Evolutionary conservation across 1,140 invertebrate genomes (phyloP).

Genomic region (Lethrus apterus): DNA sequence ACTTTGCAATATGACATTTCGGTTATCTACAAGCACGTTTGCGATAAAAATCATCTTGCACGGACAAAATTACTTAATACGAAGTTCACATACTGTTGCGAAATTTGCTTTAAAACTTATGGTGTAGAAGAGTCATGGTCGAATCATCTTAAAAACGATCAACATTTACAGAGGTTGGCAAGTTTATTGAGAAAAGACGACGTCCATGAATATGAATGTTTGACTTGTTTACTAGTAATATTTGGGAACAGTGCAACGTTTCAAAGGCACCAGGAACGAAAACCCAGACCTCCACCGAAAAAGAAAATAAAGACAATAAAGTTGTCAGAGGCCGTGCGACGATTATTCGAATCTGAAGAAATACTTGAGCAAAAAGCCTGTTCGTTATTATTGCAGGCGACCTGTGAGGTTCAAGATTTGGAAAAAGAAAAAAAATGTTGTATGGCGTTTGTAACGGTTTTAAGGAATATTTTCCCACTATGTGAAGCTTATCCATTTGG

Average conservation of each 20-base stretch:
- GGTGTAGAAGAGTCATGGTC: background rate
- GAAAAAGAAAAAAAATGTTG: slow-evolving; percentile 25
- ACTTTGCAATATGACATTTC: background rate
- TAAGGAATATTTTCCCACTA: slow-evolving; percentile 18
- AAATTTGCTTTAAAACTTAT: slow-evolving; percentile 3
- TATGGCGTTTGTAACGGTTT: slow-evolving; percentile 21
- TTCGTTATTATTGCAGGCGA: no score
- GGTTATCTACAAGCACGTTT: background rate
- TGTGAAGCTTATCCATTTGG: slow-evolving; percentile 43
- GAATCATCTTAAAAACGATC: background rate
- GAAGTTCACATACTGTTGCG: slow-evolving; percentile 1
- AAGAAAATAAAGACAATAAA: background rate
- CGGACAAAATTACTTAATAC: background rate
- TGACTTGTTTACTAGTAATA: slow-evolving; percentile 1
- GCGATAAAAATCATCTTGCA: background rate
- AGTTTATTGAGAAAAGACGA: background rate
- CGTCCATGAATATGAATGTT: slow-evolving; percentile 2
- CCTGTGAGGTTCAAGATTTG: no score
- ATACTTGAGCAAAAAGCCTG: background rate
- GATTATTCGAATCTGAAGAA: background rate
- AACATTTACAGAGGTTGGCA: background rate
- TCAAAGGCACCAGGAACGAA: background rate
- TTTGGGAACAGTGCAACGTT: background rate
- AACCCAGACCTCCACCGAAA: background rate
- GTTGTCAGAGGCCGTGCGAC: background rate